Evolutionary conservation across 2,797 vertebrate species (phyloP).

Genomic region (Oryzias dopingdopingensis): DNA sequence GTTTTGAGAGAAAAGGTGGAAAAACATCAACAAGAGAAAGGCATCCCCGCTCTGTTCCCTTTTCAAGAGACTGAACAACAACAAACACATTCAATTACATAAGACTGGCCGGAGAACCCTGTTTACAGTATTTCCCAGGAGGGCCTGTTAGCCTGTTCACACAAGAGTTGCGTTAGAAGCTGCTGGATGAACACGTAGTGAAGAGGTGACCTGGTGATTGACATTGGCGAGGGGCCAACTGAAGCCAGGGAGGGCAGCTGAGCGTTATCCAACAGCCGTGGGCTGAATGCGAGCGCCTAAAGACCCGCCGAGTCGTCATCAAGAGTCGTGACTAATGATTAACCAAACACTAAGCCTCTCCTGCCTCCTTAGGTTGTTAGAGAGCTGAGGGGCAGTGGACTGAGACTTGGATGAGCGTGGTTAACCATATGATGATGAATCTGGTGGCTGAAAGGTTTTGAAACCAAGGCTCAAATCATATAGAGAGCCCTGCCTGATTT

Average conservation of each 20-base stretch:
- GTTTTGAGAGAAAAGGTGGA: slow-evolving; percentile 21
- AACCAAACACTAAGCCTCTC: slow-evolving; percentile 29
- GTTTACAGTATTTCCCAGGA: slow-evolving; percentile 13
- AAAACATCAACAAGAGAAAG: slow-evolving; percentile 44
- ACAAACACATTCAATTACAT: slow-evolving; percentile 64
- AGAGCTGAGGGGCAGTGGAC: slow-evolving; percentile 8
- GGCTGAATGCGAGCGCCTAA: slow-evolving; percentile 22
- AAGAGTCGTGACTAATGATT: slow-evolving; percentile 54
- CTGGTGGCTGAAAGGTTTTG: slow-evolving; percentile 2
- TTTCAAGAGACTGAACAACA: slow-evolving; percentile 64
- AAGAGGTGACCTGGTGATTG: slow-evolving; percentile 30
- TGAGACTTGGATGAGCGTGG: background rate
- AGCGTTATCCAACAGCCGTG: slow-evolving; percentile 33
- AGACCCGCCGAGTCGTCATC: slow-evolving; percentile 25
- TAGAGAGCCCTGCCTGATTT: slow-evolving; percentile 39
- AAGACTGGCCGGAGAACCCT: slow-evolving; percentile 20
- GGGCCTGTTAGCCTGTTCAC: slow-evolving; percentile 5
- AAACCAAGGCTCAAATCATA: slow-evolving; percentile 16
- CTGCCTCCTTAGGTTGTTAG: slow-evolving; percentile 9
- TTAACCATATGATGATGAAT: too few relatives aligned
- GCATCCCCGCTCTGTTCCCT: slow-evolving; percentile 46
- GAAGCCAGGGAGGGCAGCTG: slow-evolving; percentile 12
- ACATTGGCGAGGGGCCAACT: slow-evolving; percentile 13
- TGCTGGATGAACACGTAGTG: slow-evolving; percentile 11
- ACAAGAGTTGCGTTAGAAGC: background rate